phyloP scores from a whole-genome alignment of 92 coral and sea anemone genomes.

The Diadumene lineata region DNA sequence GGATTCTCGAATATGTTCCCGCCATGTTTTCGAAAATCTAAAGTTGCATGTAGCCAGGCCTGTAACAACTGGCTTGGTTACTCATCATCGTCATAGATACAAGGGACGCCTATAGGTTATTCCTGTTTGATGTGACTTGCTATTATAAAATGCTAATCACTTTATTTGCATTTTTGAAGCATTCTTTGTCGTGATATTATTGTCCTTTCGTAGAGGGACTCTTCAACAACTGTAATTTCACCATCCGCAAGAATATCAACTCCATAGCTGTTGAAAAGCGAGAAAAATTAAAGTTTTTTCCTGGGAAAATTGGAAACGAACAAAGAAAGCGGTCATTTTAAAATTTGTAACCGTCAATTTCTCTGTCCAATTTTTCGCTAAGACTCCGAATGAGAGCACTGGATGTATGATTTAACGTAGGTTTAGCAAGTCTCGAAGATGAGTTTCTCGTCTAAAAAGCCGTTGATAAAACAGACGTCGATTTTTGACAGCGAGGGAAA shows the following conservation, averaged over 20 bases:
- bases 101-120: slow-evolving; percentile 17
- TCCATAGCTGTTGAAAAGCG: not conserved
- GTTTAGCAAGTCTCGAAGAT: slow-evolving; percentile 21
- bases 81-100: slow-evolving; percentile 45
- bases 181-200: slow-evolving; percentile 17
- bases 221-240: not conserved
- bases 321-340: not conserved
- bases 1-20: not conserved
- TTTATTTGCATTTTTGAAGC: slow-evolving; percentile 11
- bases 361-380: not conserved
- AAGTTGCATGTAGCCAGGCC: slow-evolving; percentile 37
- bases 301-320: not conserved
- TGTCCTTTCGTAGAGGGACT: not conserved
- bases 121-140: slow-evolving; percentile 18
- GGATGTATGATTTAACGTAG: not conserved
- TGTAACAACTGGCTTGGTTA: slow-evolving; percentile 28
- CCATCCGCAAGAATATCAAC: not conserved
- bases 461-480: slow-evolving; percentile 72
- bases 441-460: slow-evolving; percentile 46
- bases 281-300: not conserved
- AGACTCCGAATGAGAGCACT: not conserved
- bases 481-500: slow-evolving; percentile 39
- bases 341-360: not conserved
- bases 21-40: slow-evolving; percentile 24
- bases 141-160: not conserved